Evolutionary conservation across 2,113 vertebrate species (phyloP).

Genomic region (Cryptoleucopteryx plumbea): DNA sequence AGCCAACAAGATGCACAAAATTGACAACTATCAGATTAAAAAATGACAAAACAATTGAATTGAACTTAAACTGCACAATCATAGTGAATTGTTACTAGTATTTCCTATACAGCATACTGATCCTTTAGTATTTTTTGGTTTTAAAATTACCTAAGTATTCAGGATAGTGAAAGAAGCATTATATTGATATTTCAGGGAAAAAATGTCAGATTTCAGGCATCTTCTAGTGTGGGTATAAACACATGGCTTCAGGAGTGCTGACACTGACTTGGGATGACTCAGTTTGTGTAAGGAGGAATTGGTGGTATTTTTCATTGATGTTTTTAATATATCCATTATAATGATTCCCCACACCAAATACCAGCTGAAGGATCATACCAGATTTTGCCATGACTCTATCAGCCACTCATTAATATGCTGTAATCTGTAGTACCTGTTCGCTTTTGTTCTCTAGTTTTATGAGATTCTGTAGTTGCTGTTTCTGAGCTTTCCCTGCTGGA

Average conservation of each 20-base stretch:
- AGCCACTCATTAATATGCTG: background rate
- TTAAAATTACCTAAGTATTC: background rate
- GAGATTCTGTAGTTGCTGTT: background rate
- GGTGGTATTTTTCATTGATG: background rate
- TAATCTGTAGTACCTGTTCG: background rate
- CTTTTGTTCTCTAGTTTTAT: background rate
- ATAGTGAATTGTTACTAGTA: background rate
- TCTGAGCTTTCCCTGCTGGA: background rate
- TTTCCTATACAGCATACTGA: background rate
- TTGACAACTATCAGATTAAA: background rate
- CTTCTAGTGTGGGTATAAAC: background rate
- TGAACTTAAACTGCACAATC: background rate
- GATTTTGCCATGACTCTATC: background rate
- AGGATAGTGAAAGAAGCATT: background rate
- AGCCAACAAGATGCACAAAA: background rate
- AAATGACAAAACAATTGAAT: background rate
- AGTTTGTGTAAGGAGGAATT: background rate
- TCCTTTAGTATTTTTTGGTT: background rate
- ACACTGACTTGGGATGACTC: background rate
- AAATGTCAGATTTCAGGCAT: background rate
- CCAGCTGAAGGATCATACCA: background rate
- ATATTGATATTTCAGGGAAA: background rate
- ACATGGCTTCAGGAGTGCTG: background rate
- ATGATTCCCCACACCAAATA: background rate
- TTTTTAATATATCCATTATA: background rate